phyloP scores from a whole-genome alignment of 2,797 vertebrate genomes.

The Scyliorhinus canicula region DNA sequence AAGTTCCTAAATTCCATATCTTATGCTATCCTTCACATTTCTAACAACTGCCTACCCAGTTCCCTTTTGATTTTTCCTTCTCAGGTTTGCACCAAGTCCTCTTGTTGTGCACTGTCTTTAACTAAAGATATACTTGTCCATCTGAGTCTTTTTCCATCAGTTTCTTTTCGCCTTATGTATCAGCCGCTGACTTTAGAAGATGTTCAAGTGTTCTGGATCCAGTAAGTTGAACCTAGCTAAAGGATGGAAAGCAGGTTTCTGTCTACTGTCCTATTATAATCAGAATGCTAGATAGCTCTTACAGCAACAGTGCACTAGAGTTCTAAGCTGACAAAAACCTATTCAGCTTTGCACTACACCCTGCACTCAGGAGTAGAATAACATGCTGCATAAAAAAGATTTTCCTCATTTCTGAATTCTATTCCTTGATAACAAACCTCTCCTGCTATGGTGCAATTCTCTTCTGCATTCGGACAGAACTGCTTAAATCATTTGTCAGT shows the following conservation, averaged over 20 bases:
- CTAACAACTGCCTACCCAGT: not conserved
- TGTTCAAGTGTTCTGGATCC: not conserved
- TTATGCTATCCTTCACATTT: not conserved
- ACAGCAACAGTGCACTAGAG: not conserved
- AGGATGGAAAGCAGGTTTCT: not conserved
- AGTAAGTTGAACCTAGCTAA: not conserved
- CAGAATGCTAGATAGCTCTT: not conserved
- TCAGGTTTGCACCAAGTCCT: not conserved
- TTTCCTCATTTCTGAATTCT: not conserved
- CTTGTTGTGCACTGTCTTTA: not conserved
- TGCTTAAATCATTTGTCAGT: not conserved
- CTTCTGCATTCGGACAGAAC: not conserved
- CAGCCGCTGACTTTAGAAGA: not conserved
- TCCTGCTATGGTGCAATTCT: not conserved
- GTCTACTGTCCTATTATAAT: not conserved
- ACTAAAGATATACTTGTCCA: not conserved
- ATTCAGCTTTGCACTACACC: not conserved
- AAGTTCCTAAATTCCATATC: not conserved
- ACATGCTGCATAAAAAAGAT: no score
- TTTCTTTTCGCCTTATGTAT: not conserved
- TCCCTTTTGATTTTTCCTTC: not conserved
- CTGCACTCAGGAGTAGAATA: not conserved
- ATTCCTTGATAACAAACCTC: not conserved
- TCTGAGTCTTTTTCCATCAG: not conserved
- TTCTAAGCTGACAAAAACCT: not conserved